A percentile compares a stretch with the other conserved stretches of the same genome.
Conservation (phyloP, 2,113 vertebrate species). For the Amphilophus citrinellus region DNA sequence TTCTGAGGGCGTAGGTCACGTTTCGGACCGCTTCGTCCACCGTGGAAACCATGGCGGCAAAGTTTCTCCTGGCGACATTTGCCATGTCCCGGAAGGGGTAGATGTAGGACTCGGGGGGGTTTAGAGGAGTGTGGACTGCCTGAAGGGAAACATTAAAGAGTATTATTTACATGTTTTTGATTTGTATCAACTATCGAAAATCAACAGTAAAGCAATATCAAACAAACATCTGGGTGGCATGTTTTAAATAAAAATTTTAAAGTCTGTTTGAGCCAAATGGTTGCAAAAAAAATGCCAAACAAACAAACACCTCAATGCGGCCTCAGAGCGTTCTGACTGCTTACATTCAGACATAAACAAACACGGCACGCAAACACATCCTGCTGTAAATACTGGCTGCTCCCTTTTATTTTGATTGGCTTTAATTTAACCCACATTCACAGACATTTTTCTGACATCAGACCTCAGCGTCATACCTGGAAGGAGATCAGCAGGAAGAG, state of each 20-base stretch:
- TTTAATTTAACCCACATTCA: not conserved
- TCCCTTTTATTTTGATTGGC: not conserved
- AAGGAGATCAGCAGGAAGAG: conserved; percentile 95
- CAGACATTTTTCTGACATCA: not conserved
- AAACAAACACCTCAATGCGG: conserved; percentile 20
- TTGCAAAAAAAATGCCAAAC: not conserved
- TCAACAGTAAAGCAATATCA: not conserved
- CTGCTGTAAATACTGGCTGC: not conserved
- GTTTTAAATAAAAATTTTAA: conserved; percentile 14
- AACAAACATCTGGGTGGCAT: not conserved
- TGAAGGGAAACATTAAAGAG: conserved; percentile 11
- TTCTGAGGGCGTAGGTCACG: conserved; percentile 92
- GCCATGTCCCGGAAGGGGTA: conserved; percentile 91
- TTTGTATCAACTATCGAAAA: not conserved
- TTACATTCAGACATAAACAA: not conserved
- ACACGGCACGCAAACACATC: not conserved
- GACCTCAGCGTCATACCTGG: conserved; percentile 72
- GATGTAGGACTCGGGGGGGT: conserved; percentile 92
- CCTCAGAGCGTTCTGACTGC: not conserved
- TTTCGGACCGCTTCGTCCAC: conserved; percentile 95
- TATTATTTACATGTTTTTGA: not conserved
- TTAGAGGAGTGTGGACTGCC: conserved; percentile 92
- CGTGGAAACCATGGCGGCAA: conserved; percentile 93
- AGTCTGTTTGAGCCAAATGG: not conserved
- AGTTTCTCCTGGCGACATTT: conserved; percentile 90